Base-by-base conservation (phyloP, 2,888 invertebrate species). In the Drosophila limbata region DNA sequence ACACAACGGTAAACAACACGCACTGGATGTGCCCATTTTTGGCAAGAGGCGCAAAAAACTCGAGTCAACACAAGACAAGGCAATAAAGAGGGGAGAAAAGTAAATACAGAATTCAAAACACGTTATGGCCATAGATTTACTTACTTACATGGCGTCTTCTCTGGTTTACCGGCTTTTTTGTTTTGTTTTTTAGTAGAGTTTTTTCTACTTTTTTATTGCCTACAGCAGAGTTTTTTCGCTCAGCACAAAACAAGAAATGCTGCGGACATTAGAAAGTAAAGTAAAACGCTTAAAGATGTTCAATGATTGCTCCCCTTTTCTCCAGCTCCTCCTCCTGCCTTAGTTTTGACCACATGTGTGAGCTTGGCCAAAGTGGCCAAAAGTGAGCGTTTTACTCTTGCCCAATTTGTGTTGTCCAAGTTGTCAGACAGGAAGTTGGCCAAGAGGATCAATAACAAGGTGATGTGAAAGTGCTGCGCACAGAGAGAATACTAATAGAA, bases 231-330 rank as follows among this genome's bases (percentile, higher is more conserved):
- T 63, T 76, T 37, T 25, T 25, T 25, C 6, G 62, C 50, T 64
- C 48, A 65, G 76, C 47, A 19, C 11, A 44, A 71, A 87, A 79
- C 69, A 66, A 65, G 67, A 68, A 74, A 79, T 47, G 44, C 44
- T 69, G 65, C 56, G 70, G 48, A 70, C 77, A 84, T 86, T 84
- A 88, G 89, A 84, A 84, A 84, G 84, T 84, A 81, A 84, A 70
- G 70, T 74, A 80, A 56, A 77, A 68, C 55, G 45, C 66, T 53
- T 72, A 47, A 86, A 83, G 87, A 86, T 88, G 84, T 69, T 84
- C 87, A 81, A 86, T 79, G 55, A 62, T 62, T 44, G 56, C 57
- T 44, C 10, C 21, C 35, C 25, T 45, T 62, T 45, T 56, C 48
- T 56, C 55, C 17, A 42, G 55, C 48, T 52, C 62, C 48, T 35